phyloP scores from a whole-genome alignment of 2,888 invertebrate species.

The Osmoderma eremita region DNA sequence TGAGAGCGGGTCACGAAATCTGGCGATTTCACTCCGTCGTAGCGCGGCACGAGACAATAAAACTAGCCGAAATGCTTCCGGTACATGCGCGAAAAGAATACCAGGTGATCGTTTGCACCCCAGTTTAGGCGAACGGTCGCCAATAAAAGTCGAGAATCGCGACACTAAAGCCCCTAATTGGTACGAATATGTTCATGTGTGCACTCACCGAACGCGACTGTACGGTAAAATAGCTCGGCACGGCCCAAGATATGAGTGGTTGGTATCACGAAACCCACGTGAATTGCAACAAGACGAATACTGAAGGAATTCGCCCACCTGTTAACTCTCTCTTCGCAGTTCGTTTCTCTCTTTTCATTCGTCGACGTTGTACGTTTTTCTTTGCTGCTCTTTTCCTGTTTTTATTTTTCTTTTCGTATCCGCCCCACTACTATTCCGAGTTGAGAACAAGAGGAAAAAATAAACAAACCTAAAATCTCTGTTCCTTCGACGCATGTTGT shows the following conservation, averaged over 20 bases:
- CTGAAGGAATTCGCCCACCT: constrained; percentile 60
- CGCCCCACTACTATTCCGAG: constrained; percentile 18
- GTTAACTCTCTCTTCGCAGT: constrained; percentile 53
- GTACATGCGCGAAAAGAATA: constrained; percentile 43
- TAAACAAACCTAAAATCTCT: constrained; percentile 32
- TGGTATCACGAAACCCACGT: constrained; percentile 60
- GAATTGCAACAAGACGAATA: constrained; percentile 57
- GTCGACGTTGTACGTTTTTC: constrained; percentile 23
- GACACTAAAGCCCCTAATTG: constrained; percentile 35
- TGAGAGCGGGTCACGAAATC: constrained; percentile 43
- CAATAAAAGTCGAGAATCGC: constrained; percentile 35
- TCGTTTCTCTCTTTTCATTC: constrained; percentile 39
- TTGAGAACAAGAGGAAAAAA: constrained; percentile 7
- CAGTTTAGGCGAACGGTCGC: constrained; percentile 23
- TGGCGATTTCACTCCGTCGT: constrained; percentile 43
- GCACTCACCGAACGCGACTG: constrained; percentile 51
- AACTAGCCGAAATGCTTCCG: constrained; percentile 44
- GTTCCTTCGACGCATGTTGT: background rate
- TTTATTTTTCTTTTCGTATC: constrained; percentile 20
- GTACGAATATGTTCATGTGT: constrained; percentile 53
- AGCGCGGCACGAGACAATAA: constrained; percentile 43
- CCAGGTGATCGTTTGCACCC: constrained; percentile 39
- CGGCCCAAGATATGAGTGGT: constrained; percentile 56
- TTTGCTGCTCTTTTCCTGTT: constrained; percentile 20
- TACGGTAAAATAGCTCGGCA: constrained; percentile 51